phyloP scores from a whole-genome alignment of 2,113 vertebrate genomes.

The Colius striatus region DNA sequence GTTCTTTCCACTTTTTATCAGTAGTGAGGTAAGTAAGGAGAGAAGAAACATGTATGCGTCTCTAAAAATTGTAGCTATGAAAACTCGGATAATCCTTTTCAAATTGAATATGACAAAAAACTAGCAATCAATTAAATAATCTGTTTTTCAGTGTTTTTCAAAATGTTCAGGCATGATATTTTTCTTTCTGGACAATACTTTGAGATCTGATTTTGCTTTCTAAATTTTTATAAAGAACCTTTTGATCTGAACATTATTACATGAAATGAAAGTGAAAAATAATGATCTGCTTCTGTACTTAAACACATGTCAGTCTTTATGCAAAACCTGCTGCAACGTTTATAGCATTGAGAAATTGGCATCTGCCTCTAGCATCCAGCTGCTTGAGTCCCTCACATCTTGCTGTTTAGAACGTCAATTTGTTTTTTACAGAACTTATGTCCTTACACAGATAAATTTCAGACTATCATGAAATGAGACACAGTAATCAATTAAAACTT shows the following conservation, averaged over 20 bases:
- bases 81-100: not conserved
- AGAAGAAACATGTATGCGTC: not conserved
- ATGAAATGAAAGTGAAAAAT: slow-evolving; percentile 45
- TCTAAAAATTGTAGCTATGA: not conserved
- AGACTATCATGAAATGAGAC: slow-evolving; percentile 64
- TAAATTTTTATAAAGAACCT: not conserved
- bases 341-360: slow-evolving; percentile 39
- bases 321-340: slow-evolving; percentile 27
- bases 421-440: slow-evolving; percentile 66
- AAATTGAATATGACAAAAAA: not conserved
- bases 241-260: slow-evolving; percentile 36
- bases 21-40: not conserved
- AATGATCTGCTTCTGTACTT: slow-evolving; percentile 22
- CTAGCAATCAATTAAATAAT: not conserved
- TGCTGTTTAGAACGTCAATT: slow-evolving; percentile 71
- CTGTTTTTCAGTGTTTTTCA: not conserved
- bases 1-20: not conserved
- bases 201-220: not conserved
- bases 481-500: slow-evolving; percentile 74
- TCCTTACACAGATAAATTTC: slow-evolving; percentile 69
- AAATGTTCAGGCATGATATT: not conserved
- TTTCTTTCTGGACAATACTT: not conserved
- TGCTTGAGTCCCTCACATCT: slow-evolving; percentile 63
- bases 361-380: slow-evolving; percentile 61
- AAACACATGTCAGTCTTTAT: slow-evolving; percentile 30